Evolutionary conservation across 1,140 invertebrate species (phyloP), one percentile per base, ranked within the genome.

Genomic region (Lepidurus arcticus): DNA sequence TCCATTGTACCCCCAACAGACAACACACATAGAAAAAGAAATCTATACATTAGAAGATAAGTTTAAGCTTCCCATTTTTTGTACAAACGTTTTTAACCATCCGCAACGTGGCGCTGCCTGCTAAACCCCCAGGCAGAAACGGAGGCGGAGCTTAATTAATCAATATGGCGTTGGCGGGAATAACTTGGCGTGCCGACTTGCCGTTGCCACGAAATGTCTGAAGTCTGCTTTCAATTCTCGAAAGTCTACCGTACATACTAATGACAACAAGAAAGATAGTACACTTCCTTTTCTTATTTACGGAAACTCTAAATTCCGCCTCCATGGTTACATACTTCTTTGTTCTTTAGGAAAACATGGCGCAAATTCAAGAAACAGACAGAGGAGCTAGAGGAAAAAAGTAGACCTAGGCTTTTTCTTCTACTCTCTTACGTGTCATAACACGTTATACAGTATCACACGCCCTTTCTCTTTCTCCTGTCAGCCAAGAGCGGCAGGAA

Each of bases 101-200:
- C 53, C 6, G 53, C 53, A 65, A 65, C 13, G 53, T 16, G 16
- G n/a, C 21, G 53, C 9, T n/a, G 16, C 1, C 6, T 65, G n/a
- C 21, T 34, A 34, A 34, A 34, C 34, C 34, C 34, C 34, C 34
- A 34, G 34, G 34, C 34, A 34, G 34, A 34, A 34, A 34, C 8
- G 53, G 53, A 16, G 53, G 53, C 53, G 53, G 53, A 65, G 53
- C 53, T 65, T 65, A 65, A 65, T 65, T 65, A 65, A 65, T 65
- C 53, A 65, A 65, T 65, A 65, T 65, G 53, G 2, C 13, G 53
- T 65, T 65, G 53, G 53, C 53, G 53, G 53, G 53, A 65, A 65
- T 65, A 65, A 65, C 53, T 13, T 65, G 53, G 53, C 53, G 53
- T 65, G 53, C 53, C 21, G 9, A 65, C 53, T 65, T 21, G n/a